phyloP scores from a whole-genome alignment of 1,140 invertebrate genomes.

The Bicyclus anynana region DNA sequence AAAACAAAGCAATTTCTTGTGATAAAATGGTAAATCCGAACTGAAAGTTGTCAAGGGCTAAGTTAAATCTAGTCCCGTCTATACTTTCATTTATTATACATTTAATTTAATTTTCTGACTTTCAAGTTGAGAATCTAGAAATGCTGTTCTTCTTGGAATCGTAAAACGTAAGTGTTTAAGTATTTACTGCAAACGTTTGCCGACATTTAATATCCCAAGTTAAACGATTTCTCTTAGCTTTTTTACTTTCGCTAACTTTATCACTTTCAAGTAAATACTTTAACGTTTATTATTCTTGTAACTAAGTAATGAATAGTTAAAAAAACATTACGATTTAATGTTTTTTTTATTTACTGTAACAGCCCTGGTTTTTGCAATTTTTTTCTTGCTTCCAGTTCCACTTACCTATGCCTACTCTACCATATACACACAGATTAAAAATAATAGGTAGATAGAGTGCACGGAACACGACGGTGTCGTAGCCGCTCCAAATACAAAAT shows the following conservation, averaged over 20 bases:
- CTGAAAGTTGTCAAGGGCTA: background rate
- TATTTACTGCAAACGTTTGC: conserved; percentile 18
- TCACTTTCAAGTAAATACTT: conserved; percentile 3
- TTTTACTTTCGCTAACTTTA: conserved; percentile 14
- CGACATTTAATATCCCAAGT: conserved; percentile 14
- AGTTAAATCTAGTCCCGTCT: background rate
- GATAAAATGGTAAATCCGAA: too few species aligned
- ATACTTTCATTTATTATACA: background rate
- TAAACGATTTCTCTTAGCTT: conserved; percentile 18
- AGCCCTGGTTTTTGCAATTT: too few species aligned
- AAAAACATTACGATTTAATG: background rate
- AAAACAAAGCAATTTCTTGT: too few species aligned
- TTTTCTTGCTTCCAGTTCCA: too few species aligned
- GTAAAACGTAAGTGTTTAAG: conserved; percentile 18
- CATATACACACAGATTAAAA: too few species aligned
- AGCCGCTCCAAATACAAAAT: too few species aligned
- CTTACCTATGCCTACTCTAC: too few species aligned
- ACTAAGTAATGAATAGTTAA: background rate
- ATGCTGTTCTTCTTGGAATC: conserved; percentile 14
- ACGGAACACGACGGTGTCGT: too few species aligned
- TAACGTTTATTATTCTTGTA: background rate
- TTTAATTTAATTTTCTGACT: conserved; percentile 14
- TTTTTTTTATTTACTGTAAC: background rate
- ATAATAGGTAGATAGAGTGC: too few species aligned
- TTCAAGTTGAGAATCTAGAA: conserved; percentile 9